These are phyloP conservation scores for Harpalus rufipes DNA, from an alignment of 2,888 invertebrate species.

Conservation along the genomic window DNA sequence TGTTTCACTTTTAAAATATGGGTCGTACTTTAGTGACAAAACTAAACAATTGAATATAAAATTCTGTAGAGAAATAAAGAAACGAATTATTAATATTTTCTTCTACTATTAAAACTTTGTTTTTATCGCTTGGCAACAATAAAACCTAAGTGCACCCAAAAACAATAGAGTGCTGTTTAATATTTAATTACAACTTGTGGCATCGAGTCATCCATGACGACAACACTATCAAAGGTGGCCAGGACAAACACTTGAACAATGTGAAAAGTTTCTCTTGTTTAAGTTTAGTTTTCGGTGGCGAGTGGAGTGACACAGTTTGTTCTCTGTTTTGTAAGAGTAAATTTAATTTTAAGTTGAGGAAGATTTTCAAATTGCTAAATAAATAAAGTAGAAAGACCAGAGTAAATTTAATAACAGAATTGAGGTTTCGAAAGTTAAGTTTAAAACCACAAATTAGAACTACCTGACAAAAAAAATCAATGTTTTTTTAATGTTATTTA, in stretches of 20 bases:
- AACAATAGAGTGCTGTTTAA: conserved; percentile 12
- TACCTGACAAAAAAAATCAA: too few relatives aligned
- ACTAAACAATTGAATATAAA: too few relatives aligned
- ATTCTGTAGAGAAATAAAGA: too few relatives aligned
- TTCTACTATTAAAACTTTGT: background rate
- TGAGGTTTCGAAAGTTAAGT: background rate
- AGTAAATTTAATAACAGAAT: too few relatives aligned
- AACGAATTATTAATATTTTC: too few relatives aligned
- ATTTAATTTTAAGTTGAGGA: background rate
- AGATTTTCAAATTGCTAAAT: conserved; percentile 4
- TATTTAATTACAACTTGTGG: conserved; percentile 31
- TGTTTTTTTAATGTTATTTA: too few relatives aligned
- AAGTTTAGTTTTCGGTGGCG: background rate
- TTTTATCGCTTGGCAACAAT: too few relatives aligned
- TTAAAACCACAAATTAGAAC: background rate
- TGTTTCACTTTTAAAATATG: too few relatives aligned
- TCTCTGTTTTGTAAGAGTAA: background rate
- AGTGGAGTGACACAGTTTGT: background rate
- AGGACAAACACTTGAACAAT: conserved; percentile 36
- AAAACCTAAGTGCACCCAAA: background rate
- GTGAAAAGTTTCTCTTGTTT: conserved; percentile 6
- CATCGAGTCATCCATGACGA: conserved; percentile 15
- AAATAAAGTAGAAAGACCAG: background rate
- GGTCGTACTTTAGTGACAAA: too few relatives aligned
- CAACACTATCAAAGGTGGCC: conserved; percentile 25